phyloP scores from a whole-genome alignment of 1,140 invertebrate genomes.

The Coboldia fuscipes region DNA sequence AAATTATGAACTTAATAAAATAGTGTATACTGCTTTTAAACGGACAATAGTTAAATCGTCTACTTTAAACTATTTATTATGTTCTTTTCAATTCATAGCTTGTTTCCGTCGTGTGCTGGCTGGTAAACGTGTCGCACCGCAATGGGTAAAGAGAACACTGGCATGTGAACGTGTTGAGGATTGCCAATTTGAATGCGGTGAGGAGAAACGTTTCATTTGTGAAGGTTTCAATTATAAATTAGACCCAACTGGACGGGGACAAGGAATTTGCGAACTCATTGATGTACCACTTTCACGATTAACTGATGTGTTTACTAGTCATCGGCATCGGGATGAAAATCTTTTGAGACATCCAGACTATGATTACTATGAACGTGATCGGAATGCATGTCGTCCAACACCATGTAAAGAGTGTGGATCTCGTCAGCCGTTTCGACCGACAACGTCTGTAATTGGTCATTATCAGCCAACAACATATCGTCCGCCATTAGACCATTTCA shows the following conservation, averaged over 20 bases:
- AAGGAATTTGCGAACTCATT: conserved; percentile 49
- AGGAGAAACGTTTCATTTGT: conserved; percentile 47
- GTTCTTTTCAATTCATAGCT: conserved; percentile 27
- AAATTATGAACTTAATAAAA: background rate
- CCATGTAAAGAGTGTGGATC: conserved; percentile 13
- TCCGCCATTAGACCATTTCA: conserved; percentile 8
- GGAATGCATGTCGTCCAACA: conserved; percentile 25
- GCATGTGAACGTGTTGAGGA: conserved; percentile 46
- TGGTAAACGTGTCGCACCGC: conserved; percentile 39
- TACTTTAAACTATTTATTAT: background rate
- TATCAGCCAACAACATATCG: conserved; percentile 1
- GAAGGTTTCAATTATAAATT: conserved; percentile 69
- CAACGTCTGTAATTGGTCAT: background rate
- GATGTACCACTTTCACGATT: conserved; percentile 39
- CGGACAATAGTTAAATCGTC: background rate
- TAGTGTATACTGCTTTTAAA: background rate
- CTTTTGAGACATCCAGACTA: conserved; percentile 37
- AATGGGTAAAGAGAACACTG: conserved; percentile 37
- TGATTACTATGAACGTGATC: conserved; percentile 53
- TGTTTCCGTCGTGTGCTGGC: conserved; percentile 50
- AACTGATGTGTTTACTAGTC: conserved; percentile 27
- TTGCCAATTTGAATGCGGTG: conserved; percentile 49
- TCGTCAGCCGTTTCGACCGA: background rate
- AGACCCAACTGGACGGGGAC: conserved; percentile 33
- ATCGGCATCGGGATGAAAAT: conserved; percentile 14